A percentile compares a stretch with the other conserved stretches of the same genome.
Evolutionary conservation across 2,888 invertebrate species (phyloP).

Genomic region (Apeira syringaria): DNA sequence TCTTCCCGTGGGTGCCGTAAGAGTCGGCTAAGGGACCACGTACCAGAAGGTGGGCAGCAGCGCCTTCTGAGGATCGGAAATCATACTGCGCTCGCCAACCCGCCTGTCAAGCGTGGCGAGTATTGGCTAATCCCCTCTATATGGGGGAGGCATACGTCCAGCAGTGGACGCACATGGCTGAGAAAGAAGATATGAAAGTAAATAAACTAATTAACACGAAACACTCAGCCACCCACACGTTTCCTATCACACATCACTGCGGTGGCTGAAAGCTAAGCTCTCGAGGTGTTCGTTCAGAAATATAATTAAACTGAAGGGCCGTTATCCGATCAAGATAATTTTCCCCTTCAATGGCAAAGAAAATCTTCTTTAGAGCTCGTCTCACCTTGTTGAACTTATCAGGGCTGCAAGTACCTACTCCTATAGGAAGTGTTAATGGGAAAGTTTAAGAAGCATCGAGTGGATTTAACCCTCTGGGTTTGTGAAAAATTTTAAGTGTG

Average conservation of each 20-base stretch:
- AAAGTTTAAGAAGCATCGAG: not conserved
- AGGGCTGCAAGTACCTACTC: slow-evolving; percentile 5
- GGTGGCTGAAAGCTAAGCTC: slow-evolving; percentile 5
- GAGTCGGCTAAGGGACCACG: no score
- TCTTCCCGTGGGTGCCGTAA: no score
- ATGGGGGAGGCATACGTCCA: no score
- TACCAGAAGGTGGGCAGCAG: no score
- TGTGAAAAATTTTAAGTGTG: not conserved
- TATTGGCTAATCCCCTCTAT: no score
- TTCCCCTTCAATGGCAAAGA: slow-evolving; percentile 59
- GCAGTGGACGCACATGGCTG: no score
- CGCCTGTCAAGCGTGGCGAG: no score
- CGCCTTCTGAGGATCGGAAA: no score
- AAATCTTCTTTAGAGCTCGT: slow-evolving; percentile 48
- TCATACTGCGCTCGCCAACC: no score
- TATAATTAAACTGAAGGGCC: slow-evolving; percentile 53
- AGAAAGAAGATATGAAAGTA: no score
- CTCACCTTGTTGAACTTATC: slow-evolving; percentile 33
- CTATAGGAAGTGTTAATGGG: slow-evolving; percentile 11
- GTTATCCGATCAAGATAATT: slow-evolving; percentile 64
- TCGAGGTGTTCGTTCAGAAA: slow-evolving; percentile 32
- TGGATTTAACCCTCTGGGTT: slow-evolving; percentile 1
- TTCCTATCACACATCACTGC: slow-evolving; percentile 11
- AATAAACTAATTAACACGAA: not conserved
- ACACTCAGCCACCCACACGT: not conserved